Base-by-base conservation (phyloP, 1,140 invertebrate genomes). In the Vollenhovia emeryi region DNA sequence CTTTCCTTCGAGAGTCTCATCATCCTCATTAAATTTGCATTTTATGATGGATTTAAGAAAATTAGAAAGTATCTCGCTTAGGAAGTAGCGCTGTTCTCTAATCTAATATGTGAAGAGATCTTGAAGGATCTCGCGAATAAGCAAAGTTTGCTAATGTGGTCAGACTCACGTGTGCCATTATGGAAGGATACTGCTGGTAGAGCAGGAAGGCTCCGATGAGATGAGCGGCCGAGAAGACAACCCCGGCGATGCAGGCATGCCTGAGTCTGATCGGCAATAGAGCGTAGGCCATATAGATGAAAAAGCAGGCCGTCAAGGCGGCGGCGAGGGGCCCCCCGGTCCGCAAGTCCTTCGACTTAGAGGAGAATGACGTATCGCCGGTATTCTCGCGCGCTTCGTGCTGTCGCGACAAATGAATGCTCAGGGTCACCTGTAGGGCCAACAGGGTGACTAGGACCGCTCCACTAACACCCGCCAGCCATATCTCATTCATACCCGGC, bases 221-320 rank as follows among this genome's bases (percentile, higher is more conserved):
- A 93, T 98, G 97, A 82, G 97, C 96, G 30, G 96, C 92, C 21
- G 96, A 96, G 83, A 97, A 96, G 5, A 96, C 92, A 3, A 97
- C 91, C 24, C 98, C 98, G 33, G 96, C 97, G 43, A 97, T 93
- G 36, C 97, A 96, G 27, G 98, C 97, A 92, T 98, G 97, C 87
- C 97, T 96, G 87, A 98, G 96, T 68, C 97, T 96, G 52, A 99
- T 96, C 2, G 98, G 98, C 78, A 99, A 96, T 86, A 98, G 96
- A 0, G 98, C 97, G 92, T 98, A 99, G 36, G 97, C 97, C 94
- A 98, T 96, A 95, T 98, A 99, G 60, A 98, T 97, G 95, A 98
- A 98, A 78, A 98, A 96, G 15, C 97, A 95, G 8, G 96, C 96
- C 4, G 96, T 95, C 94, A 97, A 97, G 0, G 97, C 96, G 0